Evolutionary conservation across 2,113 vertebrate genomes (phyloP).

Genomic region (Platycercus adscitus): DNA sequence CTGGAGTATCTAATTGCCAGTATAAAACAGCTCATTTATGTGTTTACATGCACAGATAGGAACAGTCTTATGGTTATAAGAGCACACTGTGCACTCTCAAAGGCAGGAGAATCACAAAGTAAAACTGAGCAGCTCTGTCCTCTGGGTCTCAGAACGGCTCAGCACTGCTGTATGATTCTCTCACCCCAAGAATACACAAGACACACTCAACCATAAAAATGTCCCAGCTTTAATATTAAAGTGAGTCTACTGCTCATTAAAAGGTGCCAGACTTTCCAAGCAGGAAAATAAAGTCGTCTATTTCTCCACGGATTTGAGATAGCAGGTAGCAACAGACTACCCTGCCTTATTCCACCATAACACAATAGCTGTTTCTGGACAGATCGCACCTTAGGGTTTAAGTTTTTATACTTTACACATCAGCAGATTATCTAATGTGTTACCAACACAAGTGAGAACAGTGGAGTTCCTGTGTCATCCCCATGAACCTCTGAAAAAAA

Average conservation of each 20-base stretch:
- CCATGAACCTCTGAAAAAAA: neutral
- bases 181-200: neutral
- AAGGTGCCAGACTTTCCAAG: conserved; percentile 40
- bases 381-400: neutral
- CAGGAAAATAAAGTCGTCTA: neutral
- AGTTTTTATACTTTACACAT: neutral
- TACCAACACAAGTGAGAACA: neutral
- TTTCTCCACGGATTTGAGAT: neutral
- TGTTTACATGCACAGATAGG: conserved; percentile 55
- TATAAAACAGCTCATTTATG: conserved; percentile 69
- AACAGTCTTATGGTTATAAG: neutral
- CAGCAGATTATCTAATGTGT: neutral
- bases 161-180: neutral
- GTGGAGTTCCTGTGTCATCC: neutral
- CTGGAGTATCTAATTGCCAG: conserved; percentile 54
- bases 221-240: conserved; percentile 54
- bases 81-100: neutral
- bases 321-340: neutral
- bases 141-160: neutral
- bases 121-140: conserved; percentile 16
- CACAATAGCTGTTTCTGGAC: neutral
- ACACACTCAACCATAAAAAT: conserved; percentile 34
- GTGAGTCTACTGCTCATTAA: conserved; percentile 48
- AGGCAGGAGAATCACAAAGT: conserved; percentile 12
- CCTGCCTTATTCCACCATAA: neutral